Conservation (phyloP, 1,140 invertebrate species). For the Zeugodacus cucurbitae region DNA sequence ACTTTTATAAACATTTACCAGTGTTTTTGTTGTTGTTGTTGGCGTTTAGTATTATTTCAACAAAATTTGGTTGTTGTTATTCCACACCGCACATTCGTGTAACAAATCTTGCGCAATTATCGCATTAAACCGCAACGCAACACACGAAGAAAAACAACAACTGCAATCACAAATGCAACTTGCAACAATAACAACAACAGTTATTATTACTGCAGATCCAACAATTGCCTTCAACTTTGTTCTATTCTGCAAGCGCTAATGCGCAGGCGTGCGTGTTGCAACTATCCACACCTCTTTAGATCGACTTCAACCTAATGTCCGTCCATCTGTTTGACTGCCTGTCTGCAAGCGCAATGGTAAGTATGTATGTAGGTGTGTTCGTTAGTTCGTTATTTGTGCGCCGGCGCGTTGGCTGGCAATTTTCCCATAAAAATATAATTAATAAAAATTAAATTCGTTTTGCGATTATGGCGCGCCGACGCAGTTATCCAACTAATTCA, state of each 20-base stretch:
- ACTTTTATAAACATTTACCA: background rate
- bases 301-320: background rate
- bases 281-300: slow-evolving; percentile 36
- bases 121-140: slow-evolving; percentile 25
- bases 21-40: background rate
- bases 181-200: background rate
- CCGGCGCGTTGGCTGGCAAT: slow-evolving; percentile 34
- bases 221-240: background rate
- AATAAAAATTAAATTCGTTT: slow-evolving; percentile 40
- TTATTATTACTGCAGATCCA: too few relatives aligned
- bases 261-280: slow-evolving; percentile 36
- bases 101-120: slow-evolving; percentile 36
- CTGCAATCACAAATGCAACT: background rate
- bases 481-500: background rate
- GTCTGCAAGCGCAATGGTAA: background rate
- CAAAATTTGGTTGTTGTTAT: background rate
- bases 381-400: background rate
- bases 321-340: background rate
- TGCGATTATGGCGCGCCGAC: slow-evolving; percentile 33
- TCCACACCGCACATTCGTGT: background rate
- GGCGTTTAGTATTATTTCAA: background rate
- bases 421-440: slow-evolving; percentile 39
- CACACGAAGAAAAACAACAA: background rate
- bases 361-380: background rate
- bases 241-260: background rate